Evolutionary conservation across 2,888 invertebrate genomes (phyloP).

Genomic region (Idaea straminata): DNA sequence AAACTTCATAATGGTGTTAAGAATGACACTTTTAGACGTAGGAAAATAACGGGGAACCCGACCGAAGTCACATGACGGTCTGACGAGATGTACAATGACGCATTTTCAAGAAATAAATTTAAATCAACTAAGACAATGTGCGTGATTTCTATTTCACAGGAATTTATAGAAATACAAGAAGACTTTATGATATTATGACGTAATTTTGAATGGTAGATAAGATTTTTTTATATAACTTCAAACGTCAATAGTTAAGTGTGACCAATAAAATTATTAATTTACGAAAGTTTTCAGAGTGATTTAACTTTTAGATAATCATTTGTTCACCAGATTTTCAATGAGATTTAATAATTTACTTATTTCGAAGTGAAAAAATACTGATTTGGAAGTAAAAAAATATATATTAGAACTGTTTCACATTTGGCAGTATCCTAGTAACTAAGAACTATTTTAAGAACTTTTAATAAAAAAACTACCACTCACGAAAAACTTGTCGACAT

Average conservation of each 20-base stretch:
- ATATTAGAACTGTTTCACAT: too few relatives aligned
- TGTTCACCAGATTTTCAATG: not conserved
- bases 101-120: conserved; percentile 57
- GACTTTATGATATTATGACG: not conserved
- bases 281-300: not conserved
- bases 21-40: conserved; percentile 51
- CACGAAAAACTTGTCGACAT: conserved; percentile 7
- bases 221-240: not conserved
- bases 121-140: conserved; percentile 67
- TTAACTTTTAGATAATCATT: not conserved
- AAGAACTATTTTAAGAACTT: not conserved
- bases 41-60: conserved; percentile 50
- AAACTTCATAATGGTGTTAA: conserved; percentile 33
- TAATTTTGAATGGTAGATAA: not conserved
- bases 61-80: conserved; percentile 61
- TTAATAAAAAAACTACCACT: not conserved
- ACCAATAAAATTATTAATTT: not conserved
- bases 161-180: not conserved
- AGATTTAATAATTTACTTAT: too few relatives aligned
- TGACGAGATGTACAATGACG: conserved; percentile 56
- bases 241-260: not conserved
- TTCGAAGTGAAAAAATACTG: too few relatives aligned
- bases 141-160: conserved; percentile 14
- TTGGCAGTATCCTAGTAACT: not conserved
- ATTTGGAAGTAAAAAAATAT: too few relatives aligned